Evolutionary conservation across 1,140 invertebrate species (phyloP), one percentile per base, ranked within the genome.

Genomic region (Latrodectus geometricus): DNA sequence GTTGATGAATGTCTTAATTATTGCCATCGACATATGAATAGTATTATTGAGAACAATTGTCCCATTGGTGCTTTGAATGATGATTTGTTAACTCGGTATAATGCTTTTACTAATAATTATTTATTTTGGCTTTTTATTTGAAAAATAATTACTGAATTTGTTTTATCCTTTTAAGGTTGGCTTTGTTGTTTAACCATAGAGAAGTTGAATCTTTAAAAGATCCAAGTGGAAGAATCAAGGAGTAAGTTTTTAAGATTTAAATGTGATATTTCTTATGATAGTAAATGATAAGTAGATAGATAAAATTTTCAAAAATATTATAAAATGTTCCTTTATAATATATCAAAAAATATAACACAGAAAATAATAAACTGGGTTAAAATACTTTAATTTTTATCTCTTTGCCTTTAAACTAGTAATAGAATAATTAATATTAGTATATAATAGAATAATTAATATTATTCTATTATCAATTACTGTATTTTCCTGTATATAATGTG

Each of bases 141-240:
- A 9, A 11, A 75, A 17, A 15, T 69, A 73, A 74, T 72, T 72
- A 20, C 5, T 72, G 9, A 56, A 11, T 49, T 49, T 56, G 14
- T 72, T 73, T 65, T 69, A 23, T 73, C 85, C 8, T 49, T 35
- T 35, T 35, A 35, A 88, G 88, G 11, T 52, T 88, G 23, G 77
- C 88, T 23, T 21, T 77, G 14, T 70, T 88, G 23, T 88, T 88
- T 82, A 88, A 74, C 48, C 78, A 86, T 76, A 69, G 77, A 56
- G 88, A 88, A 69, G 82, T 88, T 17, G 88, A 88, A 88, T 73
- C 77, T 15, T 68, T 88, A 65, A 78, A 88, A 76, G 88, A 88
- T 56, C 82, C 88, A 14, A 76, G 68, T 78, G 88, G 80, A 21
- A 73, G 52, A 76, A 88, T 88, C 49, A 88, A 88, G 69, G 81